These are phyloP conservation scores for Vanessa tameamea DNA, from an alignment of 1,140 invertebrate species.

Conservation along the genomic window DNA sequence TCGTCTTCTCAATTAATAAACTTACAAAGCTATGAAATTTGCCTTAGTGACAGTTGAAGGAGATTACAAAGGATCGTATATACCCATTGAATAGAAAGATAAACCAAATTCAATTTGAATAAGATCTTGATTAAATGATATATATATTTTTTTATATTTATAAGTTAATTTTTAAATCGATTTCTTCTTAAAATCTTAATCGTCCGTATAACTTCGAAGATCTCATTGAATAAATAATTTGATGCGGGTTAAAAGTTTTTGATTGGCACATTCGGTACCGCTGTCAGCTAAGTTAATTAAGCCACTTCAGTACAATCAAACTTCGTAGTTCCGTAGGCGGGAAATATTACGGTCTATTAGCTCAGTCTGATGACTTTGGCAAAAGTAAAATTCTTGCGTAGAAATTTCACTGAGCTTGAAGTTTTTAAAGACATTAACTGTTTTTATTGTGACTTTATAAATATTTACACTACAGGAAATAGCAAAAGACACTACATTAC, in stretches of 20 bases:
- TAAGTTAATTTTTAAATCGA: no score
- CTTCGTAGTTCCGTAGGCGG: conserved; percentile 5
- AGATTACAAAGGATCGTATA: conserved; percentile 24
- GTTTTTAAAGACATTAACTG: neutral
- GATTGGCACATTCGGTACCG: conserved; percentile 5
- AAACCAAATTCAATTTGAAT: neutral
- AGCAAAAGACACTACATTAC: neutral
- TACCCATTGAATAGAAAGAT: neutral
- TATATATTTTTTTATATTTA: no score
- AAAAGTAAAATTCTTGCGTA: conserved; percentile 7
- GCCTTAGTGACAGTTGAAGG: conserved; percentile 23
- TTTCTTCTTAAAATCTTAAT: no score
- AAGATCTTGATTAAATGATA: no score
- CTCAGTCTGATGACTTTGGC: neutral
- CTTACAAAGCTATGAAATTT: conserved; percentile 37
- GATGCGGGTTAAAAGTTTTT: conserved; percentile 12
- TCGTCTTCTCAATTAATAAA: conserved; percentile 30
- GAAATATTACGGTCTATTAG: conserved; percentile 9
- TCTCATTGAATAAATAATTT: conserved; percentile 37
- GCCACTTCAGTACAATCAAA: conserved; percentile 7
- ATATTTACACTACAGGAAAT: neutral
- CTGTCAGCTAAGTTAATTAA: conserved; percentile 20
- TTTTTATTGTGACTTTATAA: neutral
- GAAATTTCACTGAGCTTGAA: neutral
- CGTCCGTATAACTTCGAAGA: neutral